These are phyloP conservation scores for Morelia viridis DNA, from an alignment of 2,797 vertebrate genomes.

Conservation along the genomic window DNA sequence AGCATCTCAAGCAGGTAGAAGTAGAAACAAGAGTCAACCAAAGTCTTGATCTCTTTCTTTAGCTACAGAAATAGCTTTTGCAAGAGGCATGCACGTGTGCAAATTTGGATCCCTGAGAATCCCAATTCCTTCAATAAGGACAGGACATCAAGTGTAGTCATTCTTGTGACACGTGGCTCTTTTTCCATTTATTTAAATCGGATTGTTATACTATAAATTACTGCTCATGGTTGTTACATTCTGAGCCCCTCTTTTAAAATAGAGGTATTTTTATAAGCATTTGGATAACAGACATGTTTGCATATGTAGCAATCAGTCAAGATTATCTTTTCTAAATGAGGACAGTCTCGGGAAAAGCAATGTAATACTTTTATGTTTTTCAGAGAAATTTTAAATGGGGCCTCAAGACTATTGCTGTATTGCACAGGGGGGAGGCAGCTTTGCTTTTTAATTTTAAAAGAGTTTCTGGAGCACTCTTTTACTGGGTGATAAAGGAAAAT, in stretches of 20 bases:
- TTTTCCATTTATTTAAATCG: neutral
- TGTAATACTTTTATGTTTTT: neutral
- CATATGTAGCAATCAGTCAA: neutral
- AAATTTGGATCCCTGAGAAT: neutral
- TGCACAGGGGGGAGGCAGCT: neutral
- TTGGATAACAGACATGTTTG: neutral
- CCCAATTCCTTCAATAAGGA: neutral
- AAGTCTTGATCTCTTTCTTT: neutral
- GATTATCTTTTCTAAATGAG: neutral
- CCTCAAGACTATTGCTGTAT: neutral
- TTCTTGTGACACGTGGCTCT: neutral
- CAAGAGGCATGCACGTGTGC: neutral
- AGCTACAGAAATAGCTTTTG: neutral
- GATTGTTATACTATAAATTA: neutral
- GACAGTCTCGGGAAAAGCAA: neutral
- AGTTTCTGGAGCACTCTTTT: neutral
- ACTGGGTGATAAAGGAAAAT: neutral
- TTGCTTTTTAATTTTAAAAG: neutral
- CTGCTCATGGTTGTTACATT: neutral
- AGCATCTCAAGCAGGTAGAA: slow-evolving; percentile 16
- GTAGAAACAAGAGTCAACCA: neutral
- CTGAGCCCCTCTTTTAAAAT: neutral
- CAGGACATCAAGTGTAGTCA: neutral
- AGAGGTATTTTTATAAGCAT: neutral
- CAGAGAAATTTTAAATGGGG: neutral